Base-by-base conservation (phyloP, 2,888 invertebrate genomes). In the Ethmia dodecea region DNA sequence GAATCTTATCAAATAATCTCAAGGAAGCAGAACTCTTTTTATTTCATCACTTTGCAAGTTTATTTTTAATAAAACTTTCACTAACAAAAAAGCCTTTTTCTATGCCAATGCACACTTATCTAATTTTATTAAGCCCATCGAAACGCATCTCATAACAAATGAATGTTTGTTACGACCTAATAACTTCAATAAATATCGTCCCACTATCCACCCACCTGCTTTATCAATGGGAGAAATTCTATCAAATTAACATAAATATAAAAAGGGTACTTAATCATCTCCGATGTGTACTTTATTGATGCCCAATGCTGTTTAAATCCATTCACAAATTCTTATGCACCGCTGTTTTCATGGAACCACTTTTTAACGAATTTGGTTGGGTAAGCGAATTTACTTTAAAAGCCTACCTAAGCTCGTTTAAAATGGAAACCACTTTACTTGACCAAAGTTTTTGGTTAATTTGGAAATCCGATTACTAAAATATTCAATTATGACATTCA, bases 141-240 rank as follows among this genome's bases (percentile, higher is more conserved):
- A 47, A 39, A 42, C 43, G 40, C 37, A 43, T 56, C 56, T 55
- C 32, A 37, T 40, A 45, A 51, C 38, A 37, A 40, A 35, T 46
- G 38, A 30, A 43, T 27, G 35, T 45, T 42, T 27, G 29, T 40
- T 34, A 49, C 43, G 42, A 47, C 41, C 45, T 49, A 50, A 53
- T 53, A 52, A 45, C 40, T 36, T 32, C 38, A 49, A 58, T 60
- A 61, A 65, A 60, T 45, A 55, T 33, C 57, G 25, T 12, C 69
- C 64, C 55, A 70, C 68, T 49, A n/a, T 12, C 41, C 60, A 35
- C 65, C 65, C 42, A 65, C 69, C 11, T 14, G 8, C 13, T 39
- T 38, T 35, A 31, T 41, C 37, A 22, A 24, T 26, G 20, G 14
- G 33, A 41, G 33, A 36, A 37, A 40, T 36, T 45, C 28, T 31